Evolutionary conservation across 2,113 vertebrate species (phyloP).

Genomic region (Silurus asotus): DNA sequence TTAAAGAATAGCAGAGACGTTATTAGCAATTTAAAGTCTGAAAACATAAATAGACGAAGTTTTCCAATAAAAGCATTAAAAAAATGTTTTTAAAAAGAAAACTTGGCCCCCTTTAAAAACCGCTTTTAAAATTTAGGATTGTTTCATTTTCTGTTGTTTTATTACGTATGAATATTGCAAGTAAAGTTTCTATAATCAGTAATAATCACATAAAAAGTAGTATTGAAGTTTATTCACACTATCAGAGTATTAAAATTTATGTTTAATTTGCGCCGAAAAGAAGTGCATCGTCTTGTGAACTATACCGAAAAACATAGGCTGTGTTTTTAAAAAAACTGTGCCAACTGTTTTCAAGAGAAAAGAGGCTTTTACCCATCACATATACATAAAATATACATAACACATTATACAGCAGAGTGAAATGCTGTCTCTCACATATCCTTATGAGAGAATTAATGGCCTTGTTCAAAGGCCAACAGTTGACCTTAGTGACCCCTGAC

Average conservation of each 20-base stretch:
- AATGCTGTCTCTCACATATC: no score
- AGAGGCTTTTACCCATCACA: no score
- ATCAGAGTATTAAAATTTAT: background rate
- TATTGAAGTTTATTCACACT: background rate
- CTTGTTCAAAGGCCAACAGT: no score
- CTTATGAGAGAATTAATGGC: no score
- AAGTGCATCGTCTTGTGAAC: slow-evolving; percentile 21
- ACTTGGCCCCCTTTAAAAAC: slow-evolving; percentile 43
- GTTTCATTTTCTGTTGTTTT: slow-evolving; percentile 2
- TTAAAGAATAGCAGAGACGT: slow-evolving; percentile 52
- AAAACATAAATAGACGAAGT: no score
- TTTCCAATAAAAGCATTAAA: slow-evolving; percentile 57
- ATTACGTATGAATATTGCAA: background rate
- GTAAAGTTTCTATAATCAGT: background rate
- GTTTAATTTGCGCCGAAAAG: background rate
- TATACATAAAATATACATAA: no score
- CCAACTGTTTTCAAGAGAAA: background rate
- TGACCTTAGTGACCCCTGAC: no score
- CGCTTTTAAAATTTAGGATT: no score
- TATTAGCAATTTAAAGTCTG: background rate
- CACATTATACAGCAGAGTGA: no score
- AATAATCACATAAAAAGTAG: background rate
- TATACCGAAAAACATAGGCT: background rate
- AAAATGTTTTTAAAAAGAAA: slow-evolving; percentile 15
- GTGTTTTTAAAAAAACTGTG: background rate